Base-by-base conservation (phyloP, 1,140 invertebrate species). In the Plodia interpunctella region DNA sequence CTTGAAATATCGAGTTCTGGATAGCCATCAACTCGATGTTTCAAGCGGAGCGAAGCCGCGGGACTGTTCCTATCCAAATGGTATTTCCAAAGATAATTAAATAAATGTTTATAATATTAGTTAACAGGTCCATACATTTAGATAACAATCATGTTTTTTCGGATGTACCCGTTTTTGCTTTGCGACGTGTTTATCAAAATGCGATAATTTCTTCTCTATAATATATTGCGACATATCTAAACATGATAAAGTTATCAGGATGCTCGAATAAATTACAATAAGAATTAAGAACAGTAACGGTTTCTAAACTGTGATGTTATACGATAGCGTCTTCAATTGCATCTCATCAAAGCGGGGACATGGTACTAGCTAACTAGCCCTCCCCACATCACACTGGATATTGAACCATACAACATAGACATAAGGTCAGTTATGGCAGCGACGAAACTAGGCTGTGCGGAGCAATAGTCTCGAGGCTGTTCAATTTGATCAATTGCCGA, bases 271-370 rank as follows among this genome's bases (percentile, higher is more conserved):
- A 44, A 44, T 44, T 44, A 44, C 38, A 15, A 1, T 13, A 3
- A 4, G 38, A 44, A 44, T 17, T 17, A 17, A 44, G 5, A 44
- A 5, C 38, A 44, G 38, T 17, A 1, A 11, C 49, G 5, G n/a
- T 51, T 51, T 51, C 49, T 51, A 51, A 51, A 51, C 49, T 51
- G 49, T 18, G 18, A 20, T 51, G 49, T 49, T 49, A 11, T 51
- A 11, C 15, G 50, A 54, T 20, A 28, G 20, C 35, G 52, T 44
- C 55, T 67, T 60, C 61, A 67, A 67, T 67, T 63, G 65, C 62
- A 63, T 68, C 65, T 61, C 59, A 64, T 68, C 59, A 63, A 55
- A 17, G 53, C 56, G 28, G 15, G 20, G 52, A 20, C 49, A 44
- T n/a, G 38, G 38, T n/a, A 44, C 15, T 32, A 32, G 30, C 30